Evolutionary conservation across 2,888 invertebrate species (phyloP).

Genomic region (Lasioglossum marginatum): DNA sequence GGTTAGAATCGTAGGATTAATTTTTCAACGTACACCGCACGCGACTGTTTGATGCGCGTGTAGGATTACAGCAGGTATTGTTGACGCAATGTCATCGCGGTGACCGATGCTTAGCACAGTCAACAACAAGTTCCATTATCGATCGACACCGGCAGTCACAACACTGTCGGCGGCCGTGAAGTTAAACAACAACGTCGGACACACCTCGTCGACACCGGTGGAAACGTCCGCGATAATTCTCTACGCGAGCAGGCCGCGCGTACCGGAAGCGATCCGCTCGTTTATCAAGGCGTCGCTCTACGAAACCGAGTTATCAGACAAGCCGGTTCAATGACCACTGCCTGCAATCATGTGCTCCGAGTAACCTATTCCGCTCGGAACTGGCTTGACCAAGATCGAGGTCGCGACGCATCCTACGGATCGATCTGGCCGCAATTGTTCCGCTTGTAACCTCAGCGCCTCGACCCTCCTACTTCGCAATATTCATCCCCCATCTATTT

Average conservation of each 20-base stretch:
- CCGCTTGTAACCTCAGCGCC: background rate
- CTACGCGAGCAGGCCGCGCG: slow-evolving; percentile 33
- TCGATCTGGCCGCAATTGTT: background rate
- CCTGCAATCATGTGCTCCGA: slow-evolving; percentile 22
- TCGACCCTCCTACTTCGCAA: background rate
- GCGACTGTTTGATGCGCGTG: background rate
- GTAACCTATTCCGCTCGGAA: slow-evolving; percentile 41
- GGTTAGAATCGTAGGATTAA: background rate
- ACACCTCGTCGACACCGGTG: slow-evolving; percentile 13
- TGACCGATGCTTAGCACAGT: background rate
- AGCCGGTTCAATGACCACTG: slow-evolving; percentile 55
- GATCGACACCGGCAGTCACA: background rate
- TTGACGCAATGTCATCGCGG: background rate
- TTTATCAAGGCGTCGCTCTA: slow-evolving; percentile 51
- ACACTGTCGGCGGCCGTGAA: background rate
- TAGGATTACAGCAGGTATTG: background rate
- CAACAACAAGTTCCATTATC: slow-evolving; percentile 9
- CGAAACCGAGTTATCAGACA: slow-evolving; percentile 56
- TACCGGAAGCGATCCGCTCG: slow-evolving; percentile 44
- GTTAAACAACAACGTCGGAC: slow-evolving; percentile 14
- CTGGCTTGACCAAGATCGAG: slow-evolving; percentile 31
- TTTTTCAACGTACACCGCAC: background rate
- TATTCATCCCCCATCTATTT: background rate
- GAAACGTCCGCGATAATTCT: slow-evolving; percentile 36
- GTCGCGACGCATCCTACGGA: slow-evolving; percentile 12